Conservation (phyloP, 2,797 vertebrate species). For the Chiloscyllium punctatum region DNA sequence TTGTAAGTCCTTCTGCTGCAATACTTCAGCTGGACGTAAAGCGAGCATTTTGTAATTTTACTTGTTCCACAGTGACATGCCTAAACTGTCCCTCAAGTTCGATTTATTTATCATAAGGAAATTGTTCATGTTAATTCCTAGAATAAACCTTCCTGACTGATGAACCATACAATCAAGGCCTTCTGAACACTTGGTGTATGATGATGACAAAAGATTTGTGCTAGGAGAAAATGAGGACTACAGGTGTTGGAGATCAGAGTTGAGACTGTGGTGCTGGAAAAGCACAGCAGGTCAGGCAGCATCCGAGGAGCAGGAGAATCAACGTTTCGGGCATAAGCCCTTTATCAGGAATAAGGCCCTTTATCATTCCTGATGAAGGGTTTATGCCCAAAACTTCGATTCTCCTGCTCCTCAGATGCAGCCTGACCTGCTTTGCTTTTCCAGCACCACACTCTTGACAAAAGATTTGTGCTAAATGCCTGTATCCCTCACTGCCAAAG, state of each 20-base stretch:
- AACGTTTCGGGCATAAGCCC: too few relatives aligned
- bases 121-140: not conserved
- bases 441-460: not conserved
- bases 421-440: too few relatives aligned
- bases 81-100: not conserved
- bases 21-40: not conserved
- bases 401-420: too few relatives aligned
- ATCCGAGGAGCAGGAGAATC: too few relatives aligned
- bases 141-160: not conserved
- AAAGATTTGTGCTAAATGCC: not conserved
- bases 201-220: not conserved
- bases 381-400: too few relatives aligned
- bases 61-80: not conserved
- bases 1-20: not conserved
- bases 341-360: too few relatives aligned
- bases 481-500: not conserved
- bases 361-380: too few relatives aligned
- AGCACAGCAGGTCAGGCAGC: too few relatives aligned
- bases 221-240: too few relatives aligned
- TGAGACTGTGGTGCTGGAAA: too few relatives aligned
- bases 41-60: not conserved
- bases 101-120: not conserved
- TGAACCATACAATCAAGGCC: not conserved
- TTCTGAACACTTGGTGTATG: not conserved
- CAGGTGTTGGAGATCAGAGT: too few relatives aligned